Percentiles rank a stretch among this genome's conserved stretches.
phyloP scores from a whole-genome alignment of 2,888 invertebrate species.

The Gordius sp. region DNA sequence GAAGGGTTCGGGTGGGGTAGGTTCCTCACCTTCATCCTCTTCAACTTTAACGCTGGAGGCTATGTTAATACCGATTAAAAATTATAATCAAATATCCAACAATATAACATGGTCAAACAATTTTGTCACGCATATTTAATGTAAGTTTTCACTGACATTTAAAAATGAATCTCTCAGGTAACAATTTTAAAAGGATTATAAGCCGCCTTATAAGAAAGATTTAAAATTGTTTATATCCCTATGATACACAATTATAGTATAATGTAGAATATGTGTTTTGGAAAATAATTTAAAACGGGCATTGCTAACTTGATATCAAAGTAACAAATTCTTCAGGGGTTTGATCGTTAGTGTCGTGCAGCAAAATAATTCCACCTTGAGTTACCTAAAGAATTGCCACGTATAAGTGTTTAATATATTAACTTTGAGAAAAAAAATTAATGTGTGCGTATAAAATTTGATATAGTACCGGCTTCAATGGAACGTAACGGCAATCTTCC shows the following conservation, averaged over 20 bases:
- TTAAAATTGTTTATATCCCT: no score
- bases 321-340: conserved; percentile 25
- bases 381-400: conserved; percentile 27
- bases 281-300: no score
- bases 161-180: no score
- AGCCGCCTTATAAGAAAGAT: no score
- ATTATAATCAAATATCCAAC: no score
- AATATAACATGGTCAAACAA: no score
- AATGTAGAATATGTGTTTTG: no score
- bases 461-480: conserved; percentile 48
- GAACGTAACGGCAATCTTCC: conserved; percentile 52
- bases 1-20: conserved; percentile 86
- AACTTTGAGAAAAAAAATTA: conserved; percentile 10
- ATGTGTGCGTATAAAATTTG: conserved; percentile 1
- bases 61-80: conserved; percentile 19
- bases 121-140: no score
- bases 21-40: conserved; percentile 68
- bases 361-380: conserved; percentile 69
- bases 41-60: conserved; percentile 32
- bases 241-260: no score
- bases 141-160: no score
- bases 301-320: conserved; percentile 19
- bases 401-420: neutral
- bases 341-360: conserved; percentile 52
- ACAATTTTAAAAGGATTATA: no score